Evolutionary conservation across 2,113 vertebrate genomes (phyloP), one percentile per base, ranked within the genome.

Genomic region (Corydoras maculifer): DNA sequence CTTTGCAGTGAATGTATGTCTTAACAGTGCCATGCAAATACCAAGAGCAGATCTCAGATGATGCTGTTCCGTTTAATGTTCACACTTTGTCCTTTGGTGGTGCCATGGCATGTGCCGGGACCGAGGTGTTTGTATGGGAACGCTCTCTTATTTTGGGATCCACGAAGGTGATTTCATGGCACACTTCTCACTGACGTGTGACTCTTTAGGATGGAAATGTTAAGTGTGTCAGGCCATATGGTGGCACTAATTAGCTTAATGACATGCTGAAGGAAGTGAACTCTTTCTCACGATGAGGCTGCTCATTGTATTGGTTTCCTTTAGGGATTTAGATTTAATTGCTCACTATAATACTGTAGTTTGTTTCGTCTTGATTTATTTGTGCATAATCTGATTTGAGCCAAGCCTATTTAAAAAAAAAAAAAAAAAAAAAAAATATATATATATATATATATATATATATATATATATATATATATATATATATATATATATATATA

Each of bases 151-250:
- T 13, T n/a, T 14, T 57, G 3, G 2, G 32, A 30, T 30, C 10
- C 51, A 8, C 53, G 1, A 32, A 64, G 62, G 9, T 30, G 43
- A 32, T 55, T 62, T 51, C 49, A 15, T 1, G 30, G n/a, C 4
- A 8, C 49, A 35, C 58, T 67, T 67, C 48, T 60, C 55, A 43
- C 69, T 48, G 54, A 54, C 0, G 13, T 62, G 62, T 8, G 12
- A 75, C 60, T 29, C 18, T 13, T 68, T 57, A 61, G 31, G 54
- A 64, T 48, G 51, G 54, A 51, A 29, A 65, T 50, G 61, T 49
- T 61, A 69, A 78, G 73, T 75, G 73, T 78, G 73, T 69, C 61
- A 9, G 30, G 11, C 31, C 54, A 31, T 71, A 57, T 68, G 69
- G 32, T 53, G 54, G 48, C 14, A 12, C 55, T 31, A 60, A 55